A percentile compares a stretch with the other conserved stretches of the same genome.
Evolutionary conservation across 2,888 invertebrate species (phyloP).

Genomic region (Syritta pipiens): DNA sequence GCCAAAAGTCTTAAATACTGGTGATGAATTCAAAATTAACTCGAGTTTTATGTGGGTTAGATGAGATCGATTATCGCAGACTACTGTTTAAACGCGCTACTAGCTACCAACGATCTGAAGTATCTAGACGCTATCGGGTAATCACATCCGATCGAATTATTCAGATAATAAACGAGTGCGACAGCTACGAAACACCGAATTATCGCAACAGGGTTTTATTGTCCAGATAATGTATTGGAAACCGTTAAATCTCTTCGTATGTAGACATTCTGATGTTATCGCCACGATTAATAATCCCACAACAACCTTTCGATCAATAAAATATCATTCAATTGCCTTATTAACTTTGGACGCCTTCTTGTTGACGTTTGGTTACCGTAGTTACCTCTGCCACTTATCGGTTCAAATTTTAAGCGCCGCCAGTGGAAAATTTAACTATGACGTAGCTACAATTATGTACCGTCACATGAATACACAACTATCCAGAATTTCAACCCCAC

Average conservation of each 20-base stretch:
- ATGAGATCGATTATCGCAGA: too few species aligned
- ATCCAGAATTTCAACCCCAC: too few species aligned
- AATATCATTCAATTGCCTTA: conserved; percentile 4
- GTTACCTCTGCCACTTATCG: too few species aligned
- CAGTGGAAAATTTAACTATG: background rate
- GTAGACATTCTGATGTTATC: conserved; percentile 22
- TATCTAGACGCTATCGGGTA: conserved; percentile 12
- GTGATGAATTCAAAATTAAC: too few species aligned
- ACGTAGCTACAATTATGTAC: background rate
- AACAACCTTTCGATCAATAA: background rate
- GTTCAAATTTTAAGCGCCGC: background rate
- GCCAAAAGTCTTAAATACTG: too few species aligned
- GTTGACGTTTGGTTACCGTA: too few species aligned
- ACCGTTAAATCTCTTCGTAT: conserved; percentile 30
- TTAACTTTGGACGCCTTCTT: too few species aligned
- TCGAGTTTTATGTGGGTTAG: too few species aligned
- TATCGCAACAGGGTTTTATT: conserved; percentile 25
- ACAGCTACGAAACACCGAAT: conserved; percentile 18
- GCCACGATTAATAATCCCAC: conserved; percentile 10
- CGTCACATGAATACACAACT: too few species aligned
- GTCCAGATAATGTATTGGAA: conserved; percentile 30
- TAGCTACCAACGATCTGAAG: background rate
- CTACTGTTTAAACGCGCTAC: too few species aligned
- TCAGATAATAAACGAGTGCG: conserved; percentile 26
- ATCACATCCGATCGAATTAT: conserved; percentile 37